Evolutionary conservation across 2,113 vertebrate genomes (phyloP).

Genomic region (Siniperca knerii): DNA sequence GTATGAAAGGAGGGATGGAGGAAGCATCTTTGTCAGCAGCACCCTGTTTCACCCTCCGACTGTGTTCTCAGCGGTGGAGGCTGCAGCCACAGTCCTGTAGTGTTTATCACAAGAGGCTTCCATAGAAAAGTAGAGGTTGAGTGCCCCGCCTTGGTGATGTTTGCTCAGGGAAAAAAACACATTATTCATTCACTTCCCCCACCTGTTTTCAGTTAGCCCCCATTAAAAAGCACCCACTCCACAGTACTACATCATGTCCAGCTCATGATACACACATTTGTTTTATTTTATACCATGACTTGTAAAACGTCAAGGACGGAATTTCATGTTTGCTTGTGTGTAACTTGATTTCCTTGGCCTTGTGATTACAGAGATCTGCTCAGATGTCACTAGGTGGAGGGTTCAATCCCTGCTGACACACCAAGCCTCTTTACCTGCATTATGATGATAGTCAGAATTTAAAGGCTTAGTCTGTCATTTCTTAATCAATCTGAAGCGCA

Average conservation of each 20-base stretch:
- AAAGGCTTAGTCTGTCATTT: not conserved
- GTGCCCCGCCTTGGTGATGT: not conserved
- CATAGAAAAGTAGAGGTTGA: not conserved
- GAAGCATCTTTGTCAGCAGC: not conserved
- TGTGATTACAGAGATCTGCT: slow-evolving; percentile 9
- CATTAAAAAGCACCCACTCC: not conserved
- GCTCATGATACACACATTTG: not conserved
- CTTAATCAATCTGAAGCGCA: not conserved
- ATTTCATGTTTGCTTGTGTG: no score
- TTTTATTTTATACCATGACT: not conserved
- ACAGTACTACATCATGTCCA: not conserved
- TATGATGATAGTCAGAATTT: not conserved
- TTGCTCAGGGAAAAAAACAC: slow-evolving; percentile 5
- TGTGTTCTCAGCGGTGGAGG: not conserved
- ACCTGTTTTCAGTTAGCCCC: slow-evolving; percentile 50
- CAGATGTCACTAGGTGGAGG: not conserved
- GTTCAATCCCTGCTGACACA: not conserved
- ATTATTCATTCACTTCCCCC: not conserved
- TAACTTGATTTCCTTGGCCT: not conserved
- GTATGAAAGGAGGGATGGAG: not conserved
- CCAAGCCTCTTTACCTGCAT: not conserved
- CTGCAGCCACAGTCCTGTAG: slow-evolving; percentile 1
- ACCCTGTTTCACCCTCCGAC: slow-evolving; percentile 1
- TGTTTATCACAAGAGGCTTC: slow-evolving; percentile 23
- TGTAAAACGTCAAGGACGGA: accelerated